These are phyloP conservation scores for Lacanobia oleracea DNA, from an alignment of 2,888 invertebrate genomes.

Conservation along the genomic window DNA sequence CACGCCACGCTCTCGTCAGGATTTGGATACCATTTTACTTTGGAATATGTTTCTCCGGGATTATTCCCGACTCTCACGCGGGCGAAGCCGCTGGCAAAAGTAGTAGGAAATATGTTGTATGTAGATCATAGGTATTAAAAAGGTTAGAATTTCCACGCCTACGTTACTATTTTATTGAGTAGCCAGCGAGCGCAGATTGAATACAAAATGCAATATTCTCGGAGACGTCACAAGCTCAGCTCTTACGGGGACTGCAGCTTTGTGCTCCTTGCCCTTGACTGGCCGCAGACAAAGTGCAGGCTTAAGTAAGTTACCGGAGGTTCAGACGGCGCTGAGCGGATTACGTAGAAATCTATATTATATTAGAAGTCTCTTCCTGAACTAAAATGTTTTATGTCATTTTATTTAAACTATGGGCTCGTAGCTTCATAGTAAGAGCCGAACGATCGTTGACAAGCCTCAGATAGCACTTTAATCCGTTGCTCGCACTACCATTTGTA, in stretches of 20 bases:
- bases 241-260: background rate
- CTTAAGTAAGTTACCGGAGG: slow-evolving; percentile 5
- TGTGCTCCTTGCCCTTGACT: background rate
- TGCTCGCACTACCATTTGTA: no score
- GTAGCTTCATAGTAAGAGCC: no score
- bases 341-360: no score
- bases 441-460: no score
- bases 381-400: background rate
- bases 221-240: background rate
- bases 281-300: slow-evolving; percentile 27
- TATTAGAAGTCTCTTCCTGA: no score
- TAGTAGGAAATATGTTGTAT: background rate
- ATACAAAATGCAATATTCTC: slow-evolving; percentile 32
- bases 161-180: slow-evolving; percentile 3
- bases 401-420: background rate
- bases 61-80: background rate
- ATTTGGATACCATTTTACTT: no score
- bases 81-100: background rate
- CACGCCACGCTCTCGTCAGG: no score
- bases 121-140: background rate
- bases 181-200: background rate
- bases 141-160: background rate
- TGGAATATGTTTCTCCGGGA: no score
- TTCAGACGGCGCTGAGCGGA: background rate
- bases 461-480: no score